Evolutionary conservation across 2,888 invertebrate species (phyloP).

Genomic region (Scrobipalpa atriplicella): DNA sequence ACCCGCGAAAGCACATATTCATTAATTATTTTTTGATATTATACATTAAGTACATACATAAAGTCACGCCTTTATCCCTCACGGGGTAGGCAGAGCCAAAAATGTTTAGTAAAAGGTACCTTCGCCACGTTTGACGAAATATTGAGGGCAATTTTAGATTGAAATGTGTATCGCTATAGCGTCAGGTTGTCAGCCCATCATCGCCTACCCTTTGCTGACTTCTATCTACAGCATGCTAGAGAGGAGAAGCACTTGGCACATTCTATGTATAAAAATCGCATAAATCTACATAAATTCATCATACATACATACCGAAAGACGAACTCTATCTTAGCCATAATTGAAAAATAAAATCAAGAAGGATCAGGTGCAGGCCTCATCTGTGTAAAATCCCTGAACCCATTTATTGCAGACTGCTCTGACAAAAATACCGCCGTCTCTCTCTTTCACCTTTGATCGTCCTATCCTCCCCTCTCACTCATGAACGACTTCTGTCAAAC

Average conservation of each 20-base stretch:
- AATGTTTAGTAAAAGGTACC: too few relatives aligned
- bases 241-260: too few relatives aligned
- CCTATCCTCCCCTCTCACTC: constrained; percentile 52
- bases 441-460: constrained; percentile 47
- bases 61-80: too few relatives aligned
- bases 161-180: too few relatives aligned
- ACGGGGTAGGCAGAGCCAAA: too few relatives aligned
- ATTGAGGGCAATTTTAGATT: too few relatives aligned
- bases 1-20: too few relatives aligned
- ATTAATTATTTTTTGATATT: neutral
- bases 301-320: neutral
- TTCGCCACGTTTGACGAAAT: too few relatives aligned
- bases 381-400: constrained; percentile 59
- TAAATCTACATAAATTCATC: neutral
- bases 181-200: too few relatives aligned
- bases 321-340: constrained; percentile 39
- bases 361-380: constrained; percentile 74
- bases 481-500: constrained; percentile 70
- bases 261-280: neutral
- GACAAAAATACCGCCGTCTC: constrained; percentile 52
- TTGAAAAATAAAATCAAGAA: constrained; percentile 76
- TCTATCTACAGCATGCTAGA: too few relatives aligned
- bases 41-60: neutral
- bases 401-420: constrained; percentile 51
- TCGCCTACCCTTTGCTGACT: too few relatives aligned